Percentiles rank a stretch among this genome's conserved stretches.
These are phyloP conservation scores for Sternarchorhynchus goeldii DNA, from an alignment of 2,797 vertebrate genomes.

Conservation along the genomic window DNA sequence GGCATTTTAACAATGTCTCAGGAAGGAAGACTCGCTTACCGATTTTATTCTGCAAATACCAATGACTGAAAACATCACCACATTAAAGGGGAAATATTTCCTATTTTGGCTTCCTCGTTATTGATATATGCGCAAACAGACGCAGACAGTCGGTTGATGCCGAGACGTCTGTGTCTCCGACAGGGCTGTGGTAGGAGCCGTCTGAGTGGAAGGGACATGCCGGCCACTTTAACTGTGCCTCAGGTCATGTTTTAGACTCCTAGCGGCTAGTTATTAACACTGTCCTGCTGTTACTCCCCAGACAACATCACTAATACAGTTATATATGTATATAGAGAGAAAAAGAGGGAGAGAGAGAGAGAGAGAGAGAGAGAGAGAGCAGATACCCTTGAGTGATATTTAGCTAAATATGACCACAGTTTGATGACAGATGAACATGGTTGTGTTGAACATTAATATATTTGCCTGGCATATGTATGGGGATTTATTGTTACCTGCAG, in stretches of 20 bases:
- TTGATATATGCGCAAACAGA: no score
- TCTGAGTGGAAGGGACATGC: not conserved
- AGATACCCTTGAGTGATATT: not conserved
- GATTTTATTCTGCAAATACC: no score
- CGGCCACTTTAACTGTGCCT: slow-evolving; percentile 41
- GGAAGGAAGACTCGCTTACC: no score
- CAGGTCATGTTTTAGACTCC: slow-evolving; percentile 28
- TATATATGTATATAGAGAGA: slow-evolving; percentile 1
- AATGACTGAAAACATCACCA: no score
- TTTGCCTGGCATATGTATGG: not conserved
- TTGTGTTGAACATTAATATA: not conserved
- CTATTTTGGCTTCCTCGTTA: no score
- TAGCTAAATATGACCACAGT: not conserved
- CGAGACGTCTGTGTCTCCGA: not conserved
- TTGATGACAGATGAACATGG: not conserved
- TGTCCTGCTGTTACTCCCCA: not conserved
- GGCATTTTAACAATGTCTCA: no score
- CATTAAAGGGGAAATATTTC: no score
- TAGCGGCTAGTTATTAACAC: slow-evolving; percentile 23
- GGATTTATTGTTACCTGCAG: no score
- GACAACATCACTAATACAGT: not conserved
- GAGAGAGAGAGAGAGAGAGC: no score
- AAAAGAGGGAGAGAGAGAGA: no score
- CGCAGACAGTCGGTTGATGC: no score
- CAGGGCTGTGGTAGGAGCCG: not conserved